Evolutionary conservation across 1,140 invertebrate species (phyloP), one percentile per base, ranked within the genome.

Genomic region (Cotesia typhae): DNA sequence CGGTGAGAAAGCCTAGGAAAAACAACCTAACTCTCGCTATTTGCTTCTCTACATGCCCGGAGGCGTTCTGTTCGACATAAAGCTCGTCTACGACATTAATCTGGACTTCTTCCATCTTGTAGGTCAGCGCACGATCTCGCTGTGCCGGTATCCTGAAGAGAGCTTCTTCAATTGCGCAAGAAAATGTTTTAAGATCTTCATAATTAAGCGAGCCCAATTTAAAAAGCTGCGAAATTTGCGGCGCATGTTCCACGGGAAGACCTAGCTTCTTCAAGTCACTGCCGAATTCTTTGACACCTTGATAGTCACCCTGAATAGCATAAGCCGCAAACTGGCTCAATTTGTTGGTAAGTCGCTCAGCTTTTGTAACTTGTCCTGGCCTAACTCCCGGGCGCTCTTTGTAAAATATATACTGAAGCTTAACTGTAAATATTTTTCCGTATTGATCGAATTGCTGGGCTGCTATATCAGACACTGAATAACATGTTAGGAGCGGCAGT

Each of bases 371-470:
- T 84, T 98, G 96, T 9, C 98, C 98, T 0, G 97, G 95, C 78
- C 97, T 88, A 10, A 99, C 95, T 3, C 98, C 98, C 0, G 98
- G 96, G 36, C 97, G 89, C 84, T 99, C 98, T 84, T 98, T 98
- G 86, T 99, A 99, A 85, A 98, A 98, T 38, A 99, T 94, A 82
- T 99, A 99, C 82, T 99, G 97, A 55, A 99, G 87, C 87, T 99
- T 99, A 12, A 99, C 91, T 0, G 98, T 99, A 86, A 99, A 99
- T 78, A 99, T 99, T 88, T 99, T 99, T 4, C 97, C 97, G 84
- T 94, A 99, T 81, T 98, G 94, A 88, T 99, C 98, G 84, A 95
- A 98, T 85, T 98, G 97, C 86, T 99, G 97, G 35, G 97, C 94
- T n/a, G 93, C 93, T 12, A 96, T 94, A 71, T 95, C 95, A 0